These are phyloP conservation scores for Julus scandinavius DNA, from an alignment of 2,888 invertebrate genomes.

Conservation along the genomic window DNA sequence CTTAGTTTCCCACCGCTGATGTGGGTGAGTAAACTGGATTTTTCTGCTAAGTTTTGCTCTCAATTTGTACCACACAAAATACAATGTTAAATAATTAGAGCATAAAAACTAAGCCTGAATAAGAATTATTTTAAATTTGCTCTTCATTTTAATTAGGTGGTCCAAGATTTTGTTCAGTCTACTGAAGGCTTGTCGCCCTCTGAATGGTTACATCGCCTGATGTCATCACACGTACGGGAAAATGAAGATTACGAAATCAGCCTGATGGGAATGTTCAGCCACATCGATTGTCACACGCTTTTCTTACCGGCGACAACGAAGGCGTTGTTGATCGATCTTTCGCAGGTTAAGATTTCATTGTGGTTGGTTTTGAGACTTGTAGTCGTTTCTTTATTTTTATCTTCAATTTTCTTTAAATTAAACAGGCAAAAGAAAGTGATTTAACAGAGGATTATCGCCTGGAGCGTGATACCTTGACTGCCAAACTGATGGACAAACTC, in stretches of 20 bases:
- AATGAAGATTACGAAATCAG: constrained; percentile 60
- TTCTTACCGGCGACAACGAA: constrained; percentile 60
- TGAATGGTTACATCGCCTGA: constrained; percentile 60
- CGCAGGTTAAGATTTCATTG: constrained; percentile 55
- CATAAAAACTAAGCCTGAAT: too few species aligned
- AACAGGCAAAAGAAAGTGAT: constrained; percentile 59
- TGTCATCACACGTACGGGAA: constrained; percentile 59
- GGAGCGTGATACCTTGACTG: constrained; percentile 59
- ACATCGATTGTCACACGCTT: constrained; percentile 60
- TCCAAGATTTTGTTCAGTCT: constrained; percentile 60
- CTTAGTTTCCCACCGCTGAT: constrained; percentile 60
- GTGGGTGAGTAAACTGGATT: constrained; percentile 58
- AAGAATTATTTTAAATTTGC: background rate
- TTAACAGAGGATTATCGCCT: constrained; percentile 59
- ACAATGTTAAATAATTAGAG: too few species aligned
- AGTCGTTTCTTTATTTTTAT: background rate
- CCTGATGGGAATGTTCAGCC: constrained; percentile 59
- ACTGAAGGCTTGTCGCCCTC: constrained; percentile 57
- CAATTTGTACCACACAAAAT: background rate
- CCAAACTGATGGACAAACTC: constrained; percentile 58
- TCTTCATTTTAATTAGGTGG: constrained; percentile 56
- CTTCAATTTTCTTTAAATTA: background rate
- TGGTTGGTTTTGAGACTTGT: background rate
- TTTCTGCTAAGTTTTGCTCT: background rate
- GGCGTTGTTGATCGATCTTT: constrained; percentile 59